Conservation (phyloP, 1,140 invertebrate genomes). For the Penaeus vannamei region DNA sequence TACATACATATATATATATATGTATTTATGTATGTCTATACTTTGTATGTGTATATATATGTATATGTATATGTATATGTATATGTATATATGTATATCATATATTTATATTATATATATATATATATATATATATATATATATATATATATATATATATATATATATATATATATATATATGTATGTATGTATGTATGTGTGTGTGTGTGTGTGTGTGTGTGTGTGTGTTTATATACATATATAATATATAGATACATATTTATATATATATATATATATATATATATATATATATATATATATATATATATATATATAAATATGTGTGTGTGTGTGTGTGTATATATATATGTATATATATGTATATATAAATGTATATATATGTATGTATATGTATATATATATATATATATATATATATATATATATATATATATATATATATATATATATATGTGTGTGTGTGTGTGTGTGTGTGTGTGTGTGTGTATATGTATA, state of each 20-base stretch:
- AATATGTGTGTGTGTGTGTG: neutral
- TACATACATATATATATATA: neutral
- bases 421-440: constrained; percentile 21
- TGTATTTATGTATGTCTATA: neutral
- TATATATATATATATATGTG: neutral
- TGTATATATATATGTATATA: neutral
- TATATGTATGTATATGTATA: constrained; percentile 2
- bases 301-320: constrained; percentile 20
- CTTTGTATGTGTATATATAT: neutral
- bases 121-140: constrained; percentile 19
- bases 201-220: too few species aligned
- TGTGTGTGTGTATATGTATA: neutral
- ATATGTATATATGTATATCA: neutral
- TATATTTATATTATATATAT: constrained; percentile 8
- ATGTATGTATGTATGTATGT: neutral
- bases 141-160: constrained; percentile 22
- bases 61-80: neutral
- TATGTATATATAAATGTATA: neutral
- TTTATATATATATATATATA: constrained; percentile 1
- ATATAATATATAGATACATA: neutral
- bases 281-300: constrained; percentile 23
- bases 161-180: constrained; percentile 9
- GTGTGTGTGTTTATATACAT: neutral
- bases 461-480: neutral
- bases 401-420: constrained; percentile 4